Conservation (phyloP, 2,113 vertebrate genomes). For the Poeciliopsis prolifica region DNA sequence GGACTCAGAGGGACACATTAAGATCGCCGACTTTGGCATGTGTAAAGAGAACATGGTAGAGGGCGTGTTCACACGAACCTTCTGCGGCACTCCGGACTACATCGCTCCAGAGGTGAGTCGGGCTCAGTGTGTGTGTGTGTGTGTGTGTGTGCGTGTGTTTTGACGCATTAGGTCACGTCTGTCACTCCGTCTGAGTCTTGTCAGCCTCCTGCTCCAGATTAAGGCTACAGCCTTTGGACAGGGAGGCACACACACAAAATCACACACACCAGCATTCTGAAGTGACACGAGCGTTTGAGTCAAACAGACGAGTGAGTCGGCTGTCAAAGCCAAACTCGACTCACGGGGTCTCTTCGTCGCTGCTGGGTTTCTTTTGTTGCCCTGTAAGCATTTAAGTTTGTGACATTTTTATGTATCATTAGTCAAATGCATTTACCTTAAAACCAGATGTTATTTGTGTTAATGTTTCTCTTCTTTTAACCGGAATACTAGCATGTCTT, state of each 20-base stretch:
- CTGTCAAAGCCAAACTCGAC: constrained; percentile 37
- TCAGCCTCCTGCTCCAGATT: constrained; percentile 63
- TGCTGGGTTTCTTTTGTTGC: neutral
- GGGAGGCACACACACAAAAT: constrained; percentile 13
- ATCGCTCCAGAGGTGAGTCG: constrained; percentile 96
- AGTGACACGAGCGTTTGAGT: constrained; percentile 41
- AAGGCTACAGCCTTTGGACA: constrained; percentile 59
- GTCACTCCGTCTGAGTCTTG: constrained; percentile 49
- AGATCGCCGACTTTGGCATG: constrained; percentile 99
- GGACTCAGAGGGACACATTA: constrained; percentile 95
- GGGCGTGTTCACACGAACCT: constrained; percentile 90
- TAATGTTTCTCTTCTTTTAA: no score
- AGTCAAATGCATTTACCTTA: neutral
- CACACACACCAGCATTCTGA: constrained; percentile 14
- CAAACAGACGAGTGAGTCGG: constrained; percentile 35
- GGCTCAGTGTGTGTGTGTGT: constrained; percentile 3
- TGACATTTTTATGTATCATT: neutral
- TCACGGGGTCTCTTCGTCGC: constrained; percentile 17
- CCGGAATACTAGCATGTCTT: no score
- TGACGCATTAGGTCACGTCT: constrained; percentile 52
- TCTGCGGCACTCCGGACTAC: constrained; percentile 98
- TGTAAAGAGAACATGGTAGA: constrained; percentile 95
- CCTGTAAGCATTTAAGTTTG: neutral
- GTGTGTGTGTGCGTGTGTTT: neutral
- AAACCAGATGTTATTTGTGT: neutral